phyloP scores from a whole-genome alignment of 2,888 invertebrate genomes.

The Lycophotia porphyrea region DNA sequence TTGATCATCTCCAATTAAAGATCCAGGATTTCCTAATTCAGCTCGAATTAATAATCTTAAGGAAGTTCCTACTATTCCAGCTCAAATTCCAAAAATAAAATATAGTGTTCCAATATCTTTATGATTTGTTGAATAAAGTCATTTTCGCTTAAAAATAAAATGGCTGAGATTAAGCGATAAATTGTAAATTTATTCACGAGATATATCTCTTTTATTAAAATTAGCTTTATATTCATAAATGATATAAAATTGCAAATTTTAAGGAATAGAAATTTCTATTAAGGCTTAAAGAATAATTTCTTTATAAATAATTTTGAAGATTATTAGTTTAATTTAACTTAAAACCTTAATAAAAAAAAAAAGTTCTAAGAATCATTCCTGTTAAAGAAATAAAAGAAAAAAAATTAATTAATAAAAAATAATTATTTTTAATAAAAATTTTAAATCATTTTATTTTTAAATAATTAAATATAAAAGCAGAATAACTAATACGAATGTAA shows the following conservation, averaged over 20 bases:
- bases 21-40: slow-evolving; percentile 92
- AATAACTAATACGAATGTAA: slow-evolving; percentile 89
- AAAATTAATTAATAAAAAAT: slow-evolving; percentile 73
- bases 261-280: slow-evolving; percentile 80
- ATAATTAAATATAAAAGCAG: slow-evolving; percentile 86
- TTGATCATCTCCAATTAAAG: slow-evolving; percentile 93
- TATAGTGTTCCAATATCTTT: slow-evolving; percentile 94
- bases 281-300: slow-evolving; percentile 90
- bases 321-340: slow-evolving; percentile 91
- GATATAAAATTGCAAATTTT: slow-evolving; percentile 92
- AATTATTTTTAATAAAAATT: slow-evolving; percentile 79
- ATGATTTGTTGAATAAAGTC: slow-evolving; percentile 93
- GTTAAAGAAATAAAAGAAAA: slow-evolving; percentile 74
- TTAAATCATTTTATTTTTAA: slow-evolving; percentile 86
- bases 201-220: slow-evolving; percentile 88
- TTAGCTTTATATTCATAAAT: slow-evolving; percentile 88
- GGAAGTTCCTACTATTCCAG: slow-evolving; percentile 93
- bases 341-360: slow-evolving; percentile 87
- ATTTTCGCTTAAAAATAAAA: slow-evolving; percentile 90
- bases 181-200: slow-evolving; percentile 92
- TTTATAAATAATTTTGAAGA: slow-evolving; percentile 92
- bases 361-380: slow-evolving; percentile 80
- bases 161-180: slow-evolving; percentile 91
- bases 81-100: slow-evolving; percentile 92
- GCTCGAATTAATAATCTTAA: slow-evolving; percentile 93